Conservation (phyloP, 1,140 invertebrate species). For the Thaumetopoea pityocampa region DNA sequence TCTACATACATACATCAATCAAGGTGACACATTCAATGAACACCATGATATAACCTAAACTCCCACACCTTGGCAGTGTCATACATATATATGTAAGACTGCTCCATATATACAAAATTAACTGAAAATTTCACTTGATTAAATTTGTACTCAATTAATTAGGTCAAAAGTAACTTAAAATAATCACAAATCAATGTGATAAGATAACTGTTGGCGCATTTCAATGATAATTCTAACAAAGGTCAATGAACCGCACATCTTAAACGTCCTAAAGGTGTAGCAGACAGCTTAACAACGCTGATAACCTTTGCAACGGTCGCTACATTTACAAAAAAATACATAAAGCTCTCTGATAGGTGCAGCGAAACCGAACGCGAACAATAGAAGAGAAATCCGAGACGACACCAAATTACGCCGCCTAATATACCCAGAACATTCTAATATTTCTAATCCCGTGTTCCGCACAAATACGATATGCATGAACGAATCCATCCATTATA, state of each 20-base stretch:
- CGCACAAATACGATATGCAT: slow-evolving; percentile 54
- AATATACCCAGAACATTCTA: slow-evolving; percentile 48
- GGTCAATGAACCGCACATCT: slow-evolving; percentile 22
- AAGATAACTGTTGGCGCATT: slow-evolving; percentile 18
- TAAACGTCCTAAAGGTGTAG: slow-evolving; percentile 3
- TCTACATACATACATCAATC: too few species aligned
- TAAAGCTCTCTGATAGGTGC: slow-evolving; percentile 31
- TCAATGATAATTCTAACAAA: slow-evolving; percentile 26
- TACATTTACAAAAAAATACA: slow-evolving; percentile 30
- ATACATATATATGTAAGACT: too few species aligned
- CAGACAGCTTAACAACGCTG: neutral
- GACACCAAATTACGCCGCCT: slow-evolving; percentile 24
- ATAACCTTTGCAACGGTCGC: slow-evolving; percentile 37
- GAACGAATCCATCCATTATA: slow-evolving; percentile 54
- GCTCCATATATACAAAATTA: too few species aligned
- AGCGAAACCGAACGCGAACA: slow-evolving; percentile 41
- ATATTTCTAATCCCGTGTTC: slow-evolving; percentile 28
- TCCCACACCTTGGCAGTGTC: too few species aligned
- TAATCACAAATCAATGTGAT: slow-evolving; percentile 7
- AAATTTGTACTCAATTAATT: too few species aligned
- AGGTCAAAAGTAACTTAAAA: slow-evolving; percentile 2
- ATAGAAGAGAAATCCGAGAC: slow-evolving; percentile 56
- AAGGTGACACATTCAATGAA: too few species aligned
- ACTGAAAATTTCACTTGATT: too few species aligned
- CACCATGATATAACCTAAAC: too few species aligned